Evolutionary conservation across 2,113 vertebrate species (phyloP).

Genomic region (Channa maculata): DNA sequence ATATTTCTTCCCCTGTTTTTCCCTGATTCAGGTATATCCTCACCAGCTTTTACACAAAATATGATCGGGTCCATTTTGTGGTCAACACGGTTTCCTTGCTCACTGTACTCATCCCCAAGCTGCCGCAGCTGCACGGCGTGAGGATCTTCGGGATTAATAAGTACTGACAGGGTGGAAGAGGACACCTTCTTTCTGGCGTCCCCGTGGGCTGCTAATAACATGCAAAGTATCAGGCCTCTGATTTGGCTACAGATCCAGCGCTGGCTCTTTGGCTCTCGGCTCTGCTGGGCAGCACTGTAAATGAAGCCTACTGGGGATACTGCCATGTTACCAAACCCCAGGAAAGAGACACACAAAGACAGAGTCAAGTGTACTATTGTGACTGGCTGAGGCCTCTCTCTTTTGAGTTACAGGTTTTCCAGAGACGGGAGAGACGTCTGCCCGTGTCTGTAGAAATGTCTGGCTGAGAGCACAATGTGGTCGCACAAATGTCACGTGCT

Average conservation of each 20-base stretch:
- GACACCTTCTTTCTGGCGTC: constrained; percentile 35
- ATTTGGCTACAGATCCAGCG: constrained; percentile 47
- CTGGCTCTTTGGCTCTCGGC: constrained; percentile 27
- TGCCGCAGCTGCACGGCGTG: constrained; percentile 96
- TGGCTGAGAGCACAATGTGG: background rate
- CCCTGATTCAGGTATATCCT: constrained; percentile 90
- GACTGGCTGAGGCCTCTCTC: constrained; percentile 20
- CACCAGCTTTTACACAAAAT: constrained; percentile 99
- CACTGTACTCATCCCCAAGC: constrained; percentile 96
- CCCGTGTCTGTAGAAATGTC: constrained; percentile 26
- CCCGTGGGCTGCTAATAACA: constrained; percentile 39
- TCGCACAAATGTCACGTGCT: constrained; percentile 26
- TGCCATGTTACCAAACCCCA: constrained; percentile 57
- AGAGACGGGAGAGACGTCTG: constrained; percentile 1
- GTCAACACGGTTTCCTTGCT: constrained; percentile 95
- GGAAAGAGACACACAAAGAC: constrained; percentile 30
- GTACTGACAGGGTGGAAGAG: constrained; percentile 83
- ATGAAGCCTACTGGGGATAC: constrained; percentile 59
- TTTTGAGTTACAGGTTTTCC: constrained; percentile 14
- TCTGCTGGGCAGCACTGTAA: constrained; percentile 46
- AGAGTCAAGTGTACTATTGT: constrained; percentile 35
- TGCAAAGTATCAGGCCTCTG: constrained; percentile 39
- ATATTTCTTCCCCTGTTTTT: background rate
- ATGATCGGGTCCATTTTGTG: constrained; percentile 93
- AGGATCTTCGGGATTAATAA: constrained; percentile 99